Conservation (phyloP, 2,797 vertebrate species). For the Chromis chromis region DNA sequence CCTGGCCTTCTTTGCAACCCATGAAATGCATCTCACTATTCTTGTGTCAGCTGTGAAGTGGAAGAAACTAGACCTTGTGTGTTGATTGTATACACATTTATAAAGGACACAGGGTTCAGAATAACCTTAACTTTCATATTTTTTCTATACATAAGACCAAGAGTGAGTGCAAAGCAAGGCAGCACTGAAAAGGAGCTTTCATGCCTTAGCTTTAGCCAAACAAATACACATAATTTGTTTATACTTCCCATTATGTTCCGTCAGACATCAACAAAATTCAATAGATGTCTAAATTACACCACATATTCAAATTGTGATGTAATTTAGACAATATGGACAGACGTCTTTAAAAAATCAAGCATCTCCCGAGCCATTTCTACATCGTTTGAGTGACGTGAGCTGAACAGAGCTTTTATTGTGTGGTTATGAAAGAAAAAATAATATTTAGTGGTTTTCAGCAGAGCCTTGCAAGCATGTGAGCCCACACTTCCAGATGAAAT, state of each 20-base stretch:
- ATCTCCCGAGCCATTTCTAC: not conserved
- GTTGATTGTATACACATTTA: not conserved
- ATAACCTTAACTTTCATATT: conserved; percentile 14
- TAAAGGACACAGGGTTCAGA: conserved; percentile 17
- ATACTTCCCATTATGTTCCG: not conserved
- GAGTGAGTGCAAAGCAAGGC: conserved; percentile 3
- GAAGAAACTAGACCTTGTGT: conserved; percentile 5
- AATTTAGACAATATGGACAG: not conserved
- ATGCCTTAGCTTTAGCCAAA: not conserved
- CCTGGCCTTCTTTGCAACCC: conserved; percentile 1
- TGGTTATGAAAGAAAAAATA: conserved; percentile 11
- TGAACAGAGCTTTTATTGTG: conserved; percentile 44
- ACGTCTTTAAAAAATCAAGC: conserved; percentile 17
- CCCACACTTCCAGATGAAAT: conserved; percentile 50
- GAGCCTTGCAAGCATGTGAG: conserved; percentile 39
- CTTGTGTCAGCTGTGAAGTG: not conserved
- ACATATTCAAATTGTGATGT: conserved; percentile 1
- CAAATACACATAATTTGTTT: conserved; percentile 3
- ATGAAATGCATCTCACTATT: conserved; percentile 16
- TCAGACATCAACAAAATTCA: conserved; percentile 8
- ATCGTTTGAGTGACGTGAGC: conserved; percentile 33
- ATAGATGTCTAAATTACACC: not conserved
- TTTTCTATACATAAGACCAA: not conserved
- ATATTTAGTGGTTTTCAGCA: conserved; percentile 34
- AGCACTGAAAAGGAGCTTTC: conserved; percentile 1